These are phyloP conservation scores for Nomia melanderi DNA, from an alignment of 1,140 invertebrate genomes.

Conservation along the genomic window DNA sequence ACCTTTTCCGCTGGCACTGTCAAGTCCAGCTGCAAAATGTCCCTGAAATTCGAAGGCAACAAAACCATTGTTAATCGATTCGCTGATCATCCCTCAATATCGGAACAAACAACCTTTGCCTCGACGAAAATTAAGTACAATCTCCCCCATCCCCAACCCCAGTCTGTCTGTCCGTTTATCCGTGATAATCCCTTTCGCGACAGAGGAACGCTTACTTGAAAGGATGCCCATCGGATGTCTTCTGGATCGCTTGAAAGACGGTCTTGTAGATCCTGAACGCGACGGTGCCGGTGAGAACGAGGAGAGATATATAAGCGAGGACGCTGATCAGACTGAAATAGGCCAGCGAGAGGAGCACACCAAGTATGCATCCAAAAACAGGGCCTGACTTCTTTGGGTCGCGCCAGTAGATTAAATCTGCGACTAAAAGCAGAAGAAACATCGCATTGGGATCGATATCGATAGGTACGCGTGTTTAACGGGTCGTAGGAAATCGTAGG, in stretches of 20 bases:
- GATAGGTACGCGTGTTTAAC: too few species aligned
- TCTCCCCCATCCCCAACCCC: too few species aligned
- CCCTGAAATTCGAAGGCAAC: conserved; percentile 82
- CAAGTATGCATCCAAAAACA: conserved; percentile 93
- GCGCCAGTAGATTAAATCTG: conserved; percentile 98
- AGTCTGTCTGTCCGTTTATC: too few species aligned
- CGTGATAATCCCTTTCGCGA: too few species aligned
- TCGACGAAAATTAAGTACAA: too few species aligned
- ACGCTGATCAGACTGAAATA: conserved; percentile 98
- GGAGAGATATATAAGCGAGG: conserved; percentile 93
- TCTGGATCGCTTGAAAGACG: conserved; percentile 97
- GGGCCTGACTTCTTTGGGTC: conserved; percentile 96
- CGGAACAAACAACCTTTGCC: too few species aligned
- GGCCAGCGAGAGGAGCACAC: conserved; percentile 94
- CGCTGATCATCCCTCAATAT: too few species aligned
- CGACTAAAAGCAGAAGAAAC: conserved; percentile 87
- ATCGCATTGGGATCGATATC: not conserved
- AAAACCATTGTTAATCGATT: not conserved
- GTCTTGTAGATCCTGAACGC: conserved; percentile 98
- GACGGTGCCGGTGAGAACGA: conserved; percentile 91
- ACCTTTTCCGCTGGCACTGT: conserved; percentile 93
- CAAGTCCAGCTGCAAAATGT: conserved; percentile 93
- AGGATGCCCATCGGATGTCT: conserved; percentile 97
- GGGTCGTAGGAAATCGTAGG: too few species aligned
- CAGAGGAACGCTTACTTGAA: conserved; percentile 90